phyloP scores from a whole-genome alignment of 2,113 vertebrate species.

The Phrynosoma platyrhinos region DNA sequence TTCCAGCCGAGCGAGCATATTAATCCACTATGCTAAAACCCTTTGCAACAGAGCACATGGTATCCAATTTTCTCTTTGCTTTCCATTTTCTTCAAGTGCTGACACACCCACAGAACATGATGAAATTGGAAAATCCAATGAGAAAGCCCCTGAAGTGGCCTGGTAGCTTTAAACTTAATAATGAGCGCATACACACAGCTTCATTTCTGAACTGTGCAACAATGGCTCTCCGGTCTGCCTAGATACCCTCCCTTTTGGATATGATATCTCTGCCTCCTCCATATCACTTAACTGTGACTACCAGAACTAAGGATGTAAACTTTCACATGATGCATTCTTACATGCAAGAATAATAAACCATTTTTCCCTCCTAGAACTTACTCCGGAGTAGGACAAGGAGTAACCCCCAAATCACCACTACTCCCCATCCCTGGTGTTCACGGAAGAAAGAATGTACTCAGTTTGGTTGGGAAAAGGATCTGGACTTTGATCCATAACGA shows the following conservation, averaged over 20 bases:
- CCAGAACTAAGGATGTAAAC: background rate
- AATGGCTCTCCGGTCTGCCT: too few species aligned
- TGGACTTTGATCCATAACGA: background rate
- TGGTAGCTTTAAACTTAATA: background rate
- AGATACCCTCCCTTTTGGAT: background rate
- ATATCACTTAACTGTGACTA: background rate
- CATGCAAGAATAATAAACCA: too few species aligned
- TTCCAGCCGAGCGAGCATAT: slow-evolving; percentile 73
- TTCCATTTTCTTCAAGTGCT: background rate
- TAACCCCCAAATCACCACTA: too few species aligned
- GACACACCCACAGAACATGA: slow-evolving; percentile 27
- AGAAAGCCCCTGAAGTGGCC: slow-evolving; percentile 41
- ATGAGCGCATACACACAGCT: background rate
- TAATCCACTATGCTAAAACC: slow-evolving; percentile 66
- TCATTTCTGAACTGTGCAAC: background rate
- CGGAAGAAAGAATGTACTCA: background rate
- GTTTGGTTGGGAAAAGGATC: background rate
- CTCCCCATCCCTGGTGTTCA: too few species aligned
- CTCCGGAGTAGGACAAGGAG: too few species aligned
- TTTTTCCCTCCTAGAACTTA: too few species aligned
- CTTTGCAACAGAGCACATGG: slow-evolving; percentile 55
- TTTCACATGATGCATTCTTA: background rate
- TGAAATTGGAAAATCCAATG: slow-evolving; percentile 35
- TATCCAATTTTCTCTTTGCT: slow-evolving; percentile 49
- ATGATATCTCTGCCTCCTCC: background rate